Percentiles rank a stretch among this genome's conserved stretches.
Evolutionary conservation across 2,888 invertebrate species (phyloP).

Genomic region (Chydorus sphaericus): DNA sequence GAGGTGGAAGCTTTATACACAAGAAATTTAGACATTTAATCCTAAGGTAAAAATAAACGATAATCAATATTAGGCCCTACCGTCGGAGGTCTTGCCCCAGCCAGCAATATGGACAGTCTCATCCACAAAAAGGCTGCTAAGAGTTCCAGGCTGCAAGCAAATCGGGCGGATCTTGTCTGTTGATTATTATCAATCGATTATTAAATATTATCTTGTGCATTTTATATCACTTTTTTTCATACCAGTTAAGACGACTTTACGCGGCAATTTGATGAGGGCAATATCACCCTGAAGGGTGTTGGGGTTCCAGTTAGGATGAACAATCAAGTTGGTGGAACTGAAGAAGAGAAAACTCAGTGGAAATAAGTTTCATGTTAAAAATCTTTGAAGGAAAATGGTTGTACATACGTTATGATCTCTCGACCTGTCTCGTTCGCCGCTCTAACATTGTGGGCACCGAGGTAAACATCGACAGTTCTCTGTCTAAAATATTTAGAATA

Average conservation of each 20-base stretch:
- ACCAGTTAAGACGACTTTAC: conserved; percentile 16
- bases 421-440: no score
- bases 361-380: no score
- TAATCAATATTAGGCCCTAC: neutral
- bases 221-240: conserved; percentile 2
- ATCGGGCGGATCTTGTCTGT: conserved; percentile 8
- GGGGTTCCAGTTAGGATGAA: conserved; percentile 18
- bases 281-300: conserved; percentile 18
- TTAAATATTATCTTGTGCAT: neutral
- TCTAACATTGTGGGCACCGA: conserved; percentile 14
- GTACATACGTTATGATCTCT: no score
- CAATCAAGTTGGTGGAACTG: conserved; percentile 14
- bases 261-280: conserved; percentile 18
- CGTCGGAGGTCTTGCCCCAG: conserved; percentile 10
- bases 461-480: conserved; percentile 11
- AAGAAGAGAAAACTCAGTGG: no score
- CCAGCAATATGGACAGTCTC: conserved; percentile 2
- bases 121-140: neutral
- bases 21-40: neutral
- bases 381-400: no score
- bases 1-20: neutral
- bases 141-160: conserved; percentile 4
- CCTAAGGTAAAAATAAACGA: neutral
- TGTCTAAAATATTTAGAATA: conserved; percentile 15
- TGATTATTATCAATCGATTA: no score